phyloP scores from a whole-genome alignment of 2,113 vertebrate species.

The Pituophis catenifer region DNA sequence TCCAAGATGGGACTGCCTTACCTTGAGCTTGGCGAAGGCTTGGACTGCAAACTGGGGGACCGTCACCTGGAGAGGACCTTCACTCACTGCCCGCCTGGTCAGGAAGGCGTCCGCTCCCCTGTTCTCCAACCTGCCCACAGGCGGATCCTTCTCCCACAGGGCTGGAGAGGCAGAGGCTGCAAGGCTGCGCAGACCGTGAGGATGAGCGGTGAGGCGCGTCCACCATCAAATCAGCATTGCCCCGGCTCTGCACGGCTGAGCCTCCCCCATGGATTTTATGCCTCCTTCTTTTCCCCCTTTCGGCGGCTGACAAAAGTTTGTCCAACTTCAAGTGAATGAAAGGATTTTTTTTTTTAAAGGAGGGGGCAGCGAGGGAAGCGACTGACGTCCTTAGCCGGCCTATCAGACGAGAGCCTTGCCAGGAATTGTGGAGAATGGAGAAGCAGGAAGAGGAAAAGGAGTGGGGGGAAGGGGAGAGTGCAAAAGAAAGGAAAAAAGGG shows the following conservation, averaged over 20 bases:
- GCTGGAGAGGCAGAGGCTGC: neutral
- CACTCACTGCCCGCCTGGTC: neutral
- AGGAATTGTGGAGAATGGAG: neutral
- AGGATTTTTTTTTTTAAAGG: conserved; percentile 42
- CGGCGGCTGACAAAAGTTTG: conserved; percentile 19
- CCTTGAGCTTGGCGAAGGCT: neutral
- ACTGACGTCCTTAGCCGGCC: neutral
- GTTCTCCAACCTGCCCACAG: no score
- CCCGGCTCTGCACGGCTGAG: neutral
- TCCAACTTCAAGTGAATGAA: conserved; percentile 34
- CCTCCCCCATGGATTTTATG: conserved; percentile 15
- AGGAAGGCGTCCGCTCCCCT: no score
- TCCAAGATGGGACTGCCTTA: neutral
- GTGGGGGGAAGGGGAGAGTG: neutral
- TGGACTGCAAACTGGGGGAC: neutral
- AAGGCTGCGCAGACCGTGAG: neutral
- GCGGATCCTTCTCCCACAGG: neutral
- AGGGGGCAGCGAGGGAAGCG: conserved; percentile 15
- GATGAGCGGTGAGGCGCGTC: neutral
- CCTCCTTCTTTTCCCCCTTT: neutral
- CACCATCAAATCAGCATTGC: neutral
- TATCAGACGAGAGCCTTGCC: neutral
- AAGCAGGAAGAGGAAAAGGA: neutral
- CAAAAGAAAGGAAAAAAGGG: neutral
- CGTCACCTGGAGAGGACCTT: neutral